phyloP scores from a whole-genome alignment of 2,113 vertebrate species.

The Petaurus breviceps region DNA sequence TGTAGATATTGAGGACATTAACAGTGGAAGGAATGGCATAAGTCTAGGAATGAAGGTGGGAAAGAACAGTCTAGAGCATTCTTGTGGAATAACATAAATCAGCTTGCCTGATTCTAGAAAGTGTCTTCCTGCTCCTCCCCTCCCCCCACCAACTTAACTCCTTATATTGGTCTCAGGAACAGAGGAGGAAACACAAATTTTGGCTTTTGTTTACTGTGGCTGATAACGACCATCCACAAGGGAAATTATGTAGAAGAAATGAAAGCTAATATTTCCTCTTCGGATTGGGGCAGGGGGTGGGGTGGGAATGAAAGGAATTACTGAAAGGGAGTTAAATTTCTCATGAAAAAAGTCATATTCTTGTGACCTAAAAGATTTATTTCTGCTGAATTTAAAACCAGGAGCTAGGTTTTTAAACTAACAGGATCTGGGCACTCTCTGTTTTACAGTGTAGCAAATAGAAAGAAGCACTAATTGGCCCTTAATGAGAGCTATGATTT shows the following conservation, averaged over 20 bases:
- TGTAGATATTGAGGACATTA: background rate
- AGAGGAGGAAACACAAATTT: background rate
- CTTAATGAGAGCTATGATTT: slow-evolving; percentile 82
- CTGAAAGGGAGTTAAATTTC: background rate
- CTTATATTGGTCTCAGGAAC: background rate
- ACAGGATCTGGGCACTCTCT: background rate
- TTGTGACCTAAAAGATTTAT: slow-evolving; percentile 3
- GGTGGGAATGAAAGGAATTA: background rate
- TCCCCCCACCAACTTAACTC: background rate
- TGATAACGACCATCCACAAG: background rate
- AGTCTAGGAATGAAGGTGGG: background rate
- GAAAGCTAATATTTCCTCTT: background rate
- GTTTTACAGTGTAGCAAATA: slow-evolving; percentile 44
- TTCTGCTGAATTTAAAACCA: background rate
- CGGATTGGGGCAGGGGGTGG: background rate
- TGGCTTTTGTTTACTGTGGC: background rate
- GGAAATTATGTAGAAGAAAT: background rate
- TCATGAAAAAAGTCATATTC: slow-evolving; percentile 1
- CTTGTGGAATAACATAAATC: background rate
- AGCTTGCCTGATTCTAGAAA: background rate
- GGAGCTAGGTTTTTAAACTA: background rate
- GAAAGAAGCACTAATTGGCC: slow-evolving; percentile 79
- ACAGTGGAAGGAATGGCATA: background rate
- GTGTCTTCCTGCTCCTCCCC: background rate
- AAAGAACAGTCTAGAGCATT: background rate